These are phyloP conservation scores for Chloromyia formosa DNA, from an alignment of 2,888 invertebrate species.

Conservation along the genomic window DNA sequence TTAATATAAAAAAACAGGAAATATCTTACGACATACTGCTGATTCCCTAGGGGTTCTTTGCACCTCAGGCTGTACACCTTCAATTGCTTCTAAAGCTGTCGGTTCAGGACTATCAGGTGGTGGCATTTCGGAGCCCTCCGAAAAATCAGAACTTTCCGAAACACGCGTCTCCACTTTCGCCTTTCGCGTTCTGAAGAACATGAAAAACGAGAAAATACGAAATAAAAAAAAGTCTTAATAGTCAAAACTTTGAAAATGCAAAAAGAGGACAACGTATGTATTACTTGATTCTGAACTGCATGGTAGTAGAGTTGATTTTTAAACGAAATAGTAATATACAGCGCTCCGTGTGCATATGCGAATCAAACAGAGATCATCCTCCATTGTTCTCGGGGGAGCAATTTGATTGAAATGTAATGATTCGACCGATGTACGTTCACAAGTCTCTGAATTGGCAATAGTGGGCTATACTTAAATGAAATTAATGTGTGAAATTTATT, in stretches of 20 bases:
- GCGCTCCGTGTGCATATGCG: conserved; percentile 32
- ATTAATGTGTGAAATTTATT: not conserved
- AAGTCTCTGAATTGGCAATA: not conserved
- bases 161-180: conserved; percentile 38
- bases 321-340: conserved; percentile 50
- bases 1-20: conserved; percentile 5
- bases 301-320: conserved; percentile 18
- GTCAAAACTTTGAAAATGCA: not conserved
- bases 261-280: conserved; percentile 45
- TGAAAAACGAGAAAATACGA: not conserved
- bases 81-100: conserved; percentile 63
- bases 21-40: conserved; percentile 64
- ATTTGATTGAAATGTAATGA: not conserved
- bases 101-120: conserved; percentile 52
- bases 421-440: not conserved
- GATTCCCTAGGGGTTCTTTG: conserved; percentile 67
- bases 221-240: too few species aligned
- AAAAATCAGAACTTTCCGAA: conserved; percentile 52
- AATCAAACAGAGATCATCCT: conserved; percentile 5
- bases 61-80: conserved; percentile 67
- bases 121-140: conserved; percentile 55
- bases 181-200: conserved; percentile 27
- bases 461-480: not conserved
- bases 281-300: conserved; percentile 48
- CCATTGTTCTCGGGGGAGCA: not conserved